Evolutionary conservation across 2,888 invertebrate genomes (phyloP).

Genomic region (Amaurobius ferox): DNA sequence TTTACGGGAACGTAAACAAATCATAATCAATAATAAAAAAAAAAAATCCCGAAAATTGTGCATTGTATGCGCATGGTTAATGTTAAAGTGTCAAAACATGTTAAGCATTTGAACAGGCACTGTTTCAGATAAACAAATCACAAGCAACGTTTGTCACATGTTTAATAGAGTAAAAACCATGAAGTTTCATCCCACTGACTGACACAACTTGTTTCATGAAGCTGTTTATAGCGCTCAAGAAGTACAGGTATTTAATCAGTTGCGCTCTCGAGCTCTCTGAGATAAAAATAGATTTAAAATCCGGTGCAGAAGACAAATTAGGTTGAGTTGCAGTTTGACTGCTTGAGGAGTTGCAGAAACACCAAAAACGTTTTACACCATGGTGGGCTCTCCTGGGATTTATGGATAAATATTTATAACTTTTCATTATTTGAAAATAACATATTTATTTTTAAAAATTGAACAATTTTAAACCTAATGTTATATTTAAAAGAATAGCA

Average conservation of each 20-base stretch:
- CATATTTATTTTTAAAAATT: too few relatives aligned
- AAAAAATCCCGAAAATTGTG: too few relatives aligned
- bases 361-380: too few relatives aligned
- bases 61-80: too few relatives aligned
- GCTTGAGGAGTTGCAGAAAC: too few relatives aligned
- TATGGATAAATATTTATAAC: too few relatives aligned
- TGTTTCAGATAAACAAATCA: conserved; percentile 4
- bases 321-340: conserved; percentile 36
- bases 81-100: background rate
- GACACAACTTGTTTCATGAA: conserved; percentile 51
- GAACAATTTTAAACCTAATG: too few relatives aligned
- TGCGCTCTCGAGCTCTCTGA: conserved; percentile 22
- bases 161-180: conserved; percentile 16
- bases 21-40: too few relatives aligned
- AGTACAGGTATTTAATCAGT: conserved; percentile 67
- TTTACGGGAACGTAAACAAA: too few relatives aligned
- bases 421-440: too few relatives aligned
- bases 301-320: conserved; percentile 56
- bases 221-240: conserved; percentile 57
- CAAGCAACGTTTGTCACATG: conserved; percentile 29
- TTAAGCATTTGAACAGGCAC: conserved; percentile 9
- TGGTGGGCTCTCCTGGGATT: too few relatives aligned
- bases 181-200: conserved; percentile 33
- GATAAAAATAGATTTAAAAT: conserved; percentile 64
- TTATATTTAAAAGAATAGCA: too few relatives aligned